Conservation (phyloP, 2,797 vertebrate genomes). For the Myiothlypis chrysogaster region DNA sequence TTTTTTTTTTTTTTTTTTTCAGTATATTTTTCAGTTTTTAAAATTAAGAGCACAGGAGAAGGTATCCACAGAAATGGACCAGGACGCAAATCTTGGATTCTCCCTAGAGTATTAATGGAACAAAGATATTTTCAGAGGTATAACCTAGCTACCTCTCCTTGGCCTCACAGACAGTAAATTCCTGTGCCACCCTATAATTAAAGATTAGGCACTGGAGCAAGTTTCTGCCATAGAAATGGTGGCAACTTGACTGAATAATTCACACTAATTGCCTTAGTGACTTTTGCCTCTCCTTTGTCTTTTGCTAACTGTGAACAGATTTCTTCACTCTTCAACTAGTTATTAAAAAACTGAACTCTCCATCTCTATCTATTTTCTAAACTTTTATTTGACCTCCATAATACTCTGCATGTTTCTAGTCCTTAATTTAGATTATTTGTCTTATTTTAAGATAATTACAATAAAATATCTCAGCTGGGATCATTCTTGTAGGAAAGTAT, state of each 20-base stretch:
- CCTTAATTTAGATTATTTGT: not conserved
- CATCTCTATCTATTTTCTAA: not conserved
- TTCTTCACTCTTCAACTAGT: not conserved
- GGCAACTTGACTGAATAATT: not conserved
- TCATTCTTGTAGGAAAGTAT: not conserved
- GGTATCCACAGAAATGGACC: not conserved
- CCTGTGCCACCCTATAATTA: not conserved
- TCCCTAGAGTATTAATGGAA: not conserved
- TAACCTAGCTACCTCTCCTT: conserved; percentile 71
- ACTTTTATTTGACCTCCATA: not conserved
- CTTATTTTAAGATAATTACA: not conserved
- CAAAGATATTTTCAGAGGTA: not conserved
- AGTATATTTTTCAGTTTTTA: not conserved
- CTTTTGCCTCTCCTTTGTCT: not conserved
- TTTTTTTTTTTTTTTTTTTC: not conserved
- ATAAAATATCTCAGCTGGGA: not conserved
- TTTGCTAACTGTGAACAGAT: not conserved
- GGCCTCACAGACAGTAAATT: conserved; percentile 76
- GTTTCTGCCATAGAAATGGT: not conserved
- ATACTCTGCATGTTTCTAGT: not conserved
- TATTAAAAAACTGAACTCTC: not conserved
- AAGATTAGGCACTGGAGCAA: not conserved
- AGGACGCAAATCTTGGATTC: not conserved
- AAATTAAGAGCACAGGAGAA: not conserved
- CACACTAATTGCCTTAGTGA: not conserved